Conservation (phyloP, 2,888 invertebrate genomes). For the Nineta flava region DNA sequence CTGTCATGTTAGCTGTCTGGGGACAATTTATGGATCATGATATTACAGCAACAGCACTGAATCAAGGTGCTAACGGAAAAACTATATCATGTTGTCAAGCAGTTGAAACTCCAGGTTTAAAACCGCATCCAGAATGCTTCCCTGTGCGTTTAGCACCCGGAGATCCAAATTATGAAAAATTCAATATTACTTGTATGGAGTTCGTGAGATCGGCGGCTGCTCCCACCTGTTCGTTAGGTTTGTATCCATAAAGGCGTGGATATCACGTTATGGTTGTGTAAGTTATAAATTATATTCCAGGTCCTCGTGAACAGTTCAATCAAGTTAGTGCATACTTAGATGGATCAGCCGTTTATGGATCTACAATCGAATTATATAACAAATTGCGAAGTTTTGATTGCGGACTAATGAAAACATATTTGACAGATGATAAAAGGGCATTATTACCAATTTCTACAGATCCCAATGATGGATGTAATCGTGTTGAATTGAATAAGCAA, state of each 20-base stretch:
- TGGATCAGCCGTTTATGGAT: slow-evolving; percentile 69
- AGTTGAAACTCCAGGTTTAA: slow-evolving; percentile 18
- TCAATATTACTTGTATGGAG: slow-evolving; percentile 65
- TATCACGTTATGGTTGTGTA: not conserved
- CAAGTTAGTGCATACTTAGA: slow-evolving; percentile 74
- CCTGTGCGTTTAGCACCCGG: slow-evolving; percentile 48
- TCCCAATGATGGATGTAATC: slow-evolving; percentile 62
- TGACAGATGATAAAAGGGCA: slow-evolving; percentile 43
- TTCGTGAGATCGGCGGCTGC: slow-evolving; percentile 72
- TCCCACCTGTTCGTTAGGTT: slow-evolving; percentile 56
- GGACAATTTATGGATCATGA: slow-evolving; percentile 83
- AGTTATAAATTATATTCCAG: slow-evolving; percentile 20
- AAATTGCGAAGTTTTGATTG: slow-evolving; percentile 33
- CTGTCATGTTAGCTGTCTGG: slow-evolving; percentile 75
- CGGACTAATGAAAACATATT: slow-evolving; percentile 50
- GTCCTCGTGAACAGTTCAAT: slow-evolving; percentile 69
- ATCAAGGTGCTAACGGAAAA: slow-evolving; percentile 49
- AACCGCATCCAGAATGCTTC: slow-evolving; percentile 62
- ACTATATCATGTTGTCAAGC: slow-evolving; percentile 52
- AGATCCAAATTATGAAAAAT: slow-evolving; percentile 52
- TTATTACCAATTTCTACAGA: slow-evolving; percentile 56
- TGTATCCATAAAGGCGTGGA: slow-evolving; percentile 11
- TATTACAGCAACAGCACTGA: slow-evolving; percentile 68
- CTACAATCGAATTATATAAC: slow-evolving; percentile 30
- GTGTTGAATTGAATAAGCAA: slow-evolving; percentile 42